phyloP scores from a whole-genome alignment of 2,888 invertebrate species.

The Sinodicranocentrus sp. region DNA sequence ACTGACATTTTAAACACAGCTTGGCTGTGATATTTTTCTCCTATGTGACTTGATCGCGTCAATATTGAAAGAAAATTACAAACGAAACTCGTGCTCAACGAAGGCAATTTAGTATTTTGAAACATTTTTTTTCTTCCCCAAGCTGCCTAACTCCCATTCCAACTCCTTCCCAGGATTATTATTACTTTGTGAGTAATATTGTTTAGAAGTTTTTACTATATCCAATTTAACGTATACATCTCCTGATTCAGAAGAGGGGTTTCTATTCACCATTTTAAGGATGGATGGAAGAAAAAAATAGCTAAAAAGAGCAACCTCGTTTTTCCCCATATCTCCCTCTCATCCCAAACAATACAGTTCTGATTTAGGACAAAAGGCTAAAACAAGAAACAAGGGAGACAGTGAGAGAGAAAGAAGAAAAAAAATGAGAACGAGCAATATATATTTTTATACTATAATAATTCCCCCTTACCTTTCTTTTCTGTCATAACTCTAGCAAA shows the following conservation, averaged over 20 bases:
- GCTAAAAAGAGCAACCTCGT: not conserved
- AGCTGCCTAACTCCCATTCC: too few relatives aligned
- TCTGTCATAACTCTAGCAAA: constrained; percentile 58
- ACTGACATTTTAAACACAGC: too few relatives aligned
- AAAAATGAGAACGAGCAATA: constrained; percentile 14
- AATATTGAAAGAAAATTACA: too few relatives aligned
- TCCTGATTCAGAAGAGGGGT: not conserved
- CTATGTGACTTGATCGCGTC: too few relatives aligned
- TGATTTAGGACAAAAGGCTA: not conserved
- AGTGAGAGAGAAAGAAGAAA: constrained; percentile 4
- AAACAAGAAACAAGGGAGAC: not conserved
- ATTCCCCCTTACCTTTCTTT: constrained; percentile 59
- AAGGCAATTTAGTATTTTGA: too few relatives aligned
- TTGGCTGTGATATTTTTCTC: too few relatives aligned
- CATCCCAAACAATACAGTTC: constrained; percentile 13
- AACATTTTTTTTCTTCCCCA: too few relatives aligned
- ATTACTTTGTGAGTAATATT: not conserved
- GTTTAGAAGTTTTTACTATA: not conserved
- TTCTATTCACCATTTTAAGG: not conserved
- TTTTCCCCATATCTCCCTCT: not conserved
- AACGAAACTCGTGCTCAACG: too few relatives aligned
- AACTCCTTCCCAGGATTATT: too few relatives aligned
- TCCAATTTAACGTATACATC: not conserved
- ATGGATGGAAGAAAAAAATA: not conserved
- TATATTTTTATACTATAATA: constrained; percentile 50